Evolutionary conservation across 2,797 vertebrate genomes (phyloP), one percentile per base, ranked within the genome.

Genomic region (Trachurus trachurus): DNA sequence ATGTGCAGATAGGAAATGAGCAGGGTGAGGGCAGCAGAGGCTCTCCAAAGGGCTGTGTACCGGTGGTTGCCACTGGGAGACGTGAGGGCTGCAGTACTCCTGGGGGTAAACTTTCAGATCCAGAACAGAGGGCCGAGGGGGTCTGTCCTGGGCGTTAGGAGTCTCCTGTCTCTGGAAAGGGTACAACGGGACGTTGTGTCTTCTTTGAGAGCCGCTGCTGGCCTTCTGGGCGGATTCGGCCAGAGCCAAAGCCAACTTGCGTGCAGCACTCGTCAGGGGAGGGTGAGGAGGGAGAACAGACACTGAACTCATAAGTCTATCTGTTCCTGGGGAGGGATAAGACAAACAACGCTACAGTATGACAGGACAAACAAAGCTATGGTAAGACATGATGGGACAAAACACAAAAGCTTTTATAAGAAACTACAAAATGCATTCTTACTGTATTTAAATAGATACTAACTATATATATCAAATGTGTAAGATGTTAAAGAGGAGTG

Each of bases 271-370:
- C 96, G 97, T 99, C 92, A 96, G 94, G 91, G 98, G 95, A 89
- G 98, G 96, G 69, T 94, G 97, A 96, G 94, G 97, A 95, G 96
- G 98, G 96, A 99, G 96, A 94, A 99, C 96, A 96, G 97, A 98
- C 86, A 98, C 97, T 93, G 97, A 97, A 96, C 96, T 98, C 95
- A 99, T 97, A 89, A 96, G 93, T 91, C 95, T 95, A 92, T 95
- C 94, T 89, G 94, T 92, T 94, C 95, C 93, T 96, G 95, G 81
- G 95, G 93, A 88, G 95, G 95, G 92, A 94, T 89, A 92, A 88
- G 91, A 93, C 87, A 95, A 93, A 93, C 89, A 92, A 94, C 91
- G 89, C 92, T 92, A 93, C 92, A 94, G 91, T 94, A 93, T 93
- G 93, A 94, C 89, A 93, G 78, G 92, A 93, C 90, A 92, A 92